Evolutionary conservation across 2,888 invertebrate genomes (phyloP).

Genomic region (Argyra leucocephala): DNA sequence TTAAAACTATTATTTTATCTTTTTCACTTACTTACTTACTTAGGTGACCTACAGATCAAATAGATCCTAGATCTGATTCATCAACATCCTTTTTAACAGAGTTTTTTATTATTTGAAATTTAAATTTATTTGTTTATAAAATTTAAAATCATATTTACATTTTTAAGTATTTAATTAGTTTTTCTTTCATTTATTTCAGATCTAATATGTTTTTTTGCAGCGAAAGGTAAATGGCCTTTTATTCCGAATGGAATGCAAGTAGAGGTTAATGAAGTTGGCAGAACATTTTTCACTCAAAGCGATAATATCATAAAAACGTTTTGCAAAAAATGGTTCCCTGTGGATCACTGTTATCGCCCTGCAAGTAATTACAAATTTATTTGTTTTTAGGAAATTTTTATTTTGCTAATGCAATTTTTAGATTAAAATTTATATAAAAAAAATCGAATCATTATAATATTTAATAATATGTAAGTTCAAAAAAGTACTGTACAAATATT

Average conservation of each 20-base stretch:
- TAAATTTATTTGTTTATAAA: too few relatives aligned
- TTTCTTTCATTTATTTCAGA: constrained; percentile 30
- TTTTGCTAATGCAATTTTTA: constrained; percentile 13
- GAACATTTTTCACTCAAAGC: constrained; percentile 34
- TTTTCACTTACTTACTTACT: too few relatives aligned
- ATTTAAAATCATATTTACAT: not conserved
- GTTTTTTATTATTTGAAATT: too few relatives aligned
- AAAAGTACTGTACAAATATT: too few relatives aligned
- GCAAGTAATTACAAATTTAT: too few relatives aligned
- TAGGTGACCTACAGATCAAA: too few relatives aligned
- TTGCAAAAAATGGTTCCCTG: constrained; percentile 39
- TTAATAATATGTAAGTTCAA: too few relatives aligned
- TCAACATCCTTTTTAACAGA: too few relatives aligned
- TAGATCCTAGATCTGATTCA: too few relatives aligned
- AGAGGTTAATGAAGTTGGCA: constrained; percentile 36
- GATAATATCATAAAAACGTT: constrained; percentile 36
- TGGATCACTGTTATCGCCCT: constrained; percentile 39
- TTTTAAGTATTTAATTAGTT: too few relatives aligned
- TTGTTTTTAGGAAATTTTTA: not conserved
- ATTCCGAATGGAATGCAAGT: constrained; percentile 39
- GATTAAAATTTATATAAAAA: constrained; percentile 27
- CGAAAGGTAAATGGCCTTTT: constrained; percentile 42
- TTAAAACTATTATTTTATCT: too few relatives aligned
- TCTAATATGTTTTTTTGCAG: constrained; percentile 40
- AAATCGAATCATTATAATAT: not conserved